Evolutionary conservation across 2,888 invertebrate genomes (phyloP).

Genomic region (Chalcis sispes): DNA sequence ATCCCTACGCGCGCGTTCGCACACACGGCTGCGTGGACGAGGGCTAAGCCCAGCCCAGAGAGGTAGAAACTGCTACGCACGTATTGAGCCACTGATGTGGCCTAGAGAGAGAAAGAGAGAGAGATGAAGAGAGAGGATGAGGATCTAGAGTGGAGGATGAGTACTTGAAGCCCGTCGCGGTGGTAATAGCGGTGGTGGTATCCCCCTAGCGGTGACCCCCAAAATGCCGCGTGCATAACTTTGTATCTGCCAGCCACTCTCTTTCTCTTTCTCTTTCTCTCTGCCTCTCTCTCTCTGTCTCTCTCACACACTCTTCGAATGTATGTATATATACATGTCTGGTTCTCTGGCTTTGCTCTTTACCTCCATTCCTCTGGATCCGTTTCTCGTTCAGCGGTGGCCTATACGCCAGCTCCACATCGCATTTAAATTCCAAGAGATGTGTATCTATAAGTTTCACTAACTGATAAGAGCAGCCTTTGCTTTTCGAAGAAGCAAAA

Average conservation of each 20-base stretch:
- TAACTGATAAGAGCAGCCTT: no score
- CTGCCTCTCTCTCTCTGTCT: not conserved
- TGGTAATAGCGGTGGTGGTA: conserved; percentile 7
- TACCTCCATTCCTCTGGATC: no score
- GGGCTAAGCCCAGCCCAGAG: not conserved
- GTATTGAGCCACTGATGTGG: no score
- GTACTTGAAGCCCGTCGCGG: conserved; percentile 22
- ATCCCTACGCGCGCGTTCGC: not conserved
- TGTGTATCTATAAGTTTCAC: no score
- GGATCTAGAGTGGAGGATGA: not conserved
- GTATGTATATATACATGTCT: no score
- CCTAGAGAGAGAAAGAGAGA: conserved; percentile 4
- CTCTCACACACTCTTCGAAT: no score
- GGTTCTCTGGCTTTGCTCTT: no score
- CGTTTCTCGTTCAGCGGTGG: no score
- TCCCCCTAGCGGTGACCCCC: conserved; percentile 59
- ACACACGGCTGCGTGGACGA: not conserved
- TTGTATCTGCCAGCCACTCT: conserved; percentile 59
- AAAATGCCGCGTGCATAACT: conserved; percentile 71
- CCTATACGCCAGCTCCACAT: no score
- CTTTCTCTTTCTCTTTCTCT: not conserved
- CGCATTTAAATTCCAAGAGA: no score
- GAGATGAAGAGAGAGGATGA: conserved; percentile 1
- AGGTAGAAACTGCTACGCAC: not conserved
- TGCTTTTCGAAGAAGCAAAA: no score